Evolutionary conservation across 53 echinoderm and acorn worm genomes (phyloP), one percentile per base, ranked within the genome.

Genomic region (Paelopatides confundens): DNA sequence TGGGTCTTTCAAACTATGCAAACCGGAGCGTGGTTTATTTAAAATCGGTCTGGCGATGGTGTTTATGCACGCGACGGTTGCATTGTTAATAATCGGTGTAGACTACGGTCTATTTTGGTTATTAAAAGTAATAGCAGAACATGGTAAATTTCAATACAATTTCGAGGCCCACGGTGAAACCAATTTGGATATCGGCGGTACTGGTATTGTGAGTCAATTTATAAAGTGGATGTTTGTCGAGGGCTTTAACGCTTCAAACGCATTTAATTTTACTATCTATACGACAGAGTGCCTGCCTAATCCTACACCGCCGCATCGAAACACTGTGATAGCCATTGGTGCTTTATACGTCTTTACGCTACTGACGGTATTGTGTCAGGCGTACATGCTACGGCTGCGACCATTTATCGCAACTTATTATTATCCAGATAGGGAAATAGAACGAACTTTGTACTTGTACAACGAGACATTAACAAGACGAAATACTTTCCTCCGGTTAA

Each of bases 371-470:
- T 88, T 96, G 8, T 96, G 82, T 14, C 95, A 96, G 85, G 95
- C 97, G 14, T 96, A 96, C 62, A 94, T 94, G 5, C 84, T 93
- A 26, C 81, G 97, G 15, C 85, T 96, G 32, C 86, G 93, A 34
- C 86, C 95, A 5, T 68, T 87, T 28, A 96, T 96, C 36, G 95
- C 97, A 15, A 87, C 95, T 11, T 95, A 91, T 71, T 96, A 90
- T 76, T 96, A 96, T 85, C 97, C 97, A 0, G 97, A 95, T 35
- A 35, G 97, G 24, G 97, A 96, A 48, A 81, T 76, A 18, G 95
- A 93, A 76, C 81, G 97, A 9, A 93, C 95, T 32, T n/a, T 69
- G 9, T 95, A 88, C 63, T 88, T 96, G n/a, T 96, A 96, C 70
- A 93, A 86, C 64, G 87, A 91, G 52, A 95, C 93, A n/a, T 48